Evolutionary conservation across 2,113 vertebrate species (phyloP), one percentile per base, ranked within the genome.

Genomic region (Heterotilapia buettikoferi): DNA sequence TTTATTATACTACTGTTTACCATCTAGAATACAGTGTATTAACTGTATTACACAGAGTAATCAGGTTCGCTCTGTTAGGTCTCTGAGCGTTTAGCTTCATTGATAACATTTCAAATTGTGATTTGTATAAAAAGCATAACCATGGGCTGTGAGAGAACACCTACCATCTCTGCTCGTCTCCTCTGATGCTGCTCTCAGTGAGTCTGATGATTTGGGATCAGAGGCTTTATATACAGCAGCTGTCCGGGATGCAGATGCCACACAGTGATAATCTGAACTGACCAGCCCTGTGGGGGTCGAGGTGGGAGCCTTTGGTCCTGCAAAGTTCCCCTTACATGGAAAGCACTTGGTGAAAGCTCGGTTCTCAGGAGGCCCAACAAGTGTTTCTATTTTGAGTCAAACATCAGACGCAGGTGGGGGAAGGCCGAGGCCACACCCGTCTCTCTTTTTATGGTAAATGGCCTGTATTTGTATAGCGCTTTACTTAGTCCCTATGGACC

Each of bases 211-310:
- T 66, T 38, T 29, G 82, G 33, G 73, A 54, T 68, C 33, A 21
- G 4, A 40, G 63, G 24, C 54, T 91, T 95, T 95, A 94, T 93
- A 92, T 93, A 92, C 59, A 54, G 56, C 95, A 94, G 91, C 92
- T 94, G 91, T 66, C 83, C 10, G 76, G 40, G 80, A 59, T 6
- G n/a, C 79, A 82, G 71, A 73, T 26, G 21, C 38, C 68, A 63
- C 26, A 66, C 78, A 88, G 78, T 81, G 83, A 86, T 31, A 19
- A 83, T 59, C 61, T 82, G 85, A 47, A 68, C 85, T 33, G 50
- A 40, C 18, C 3, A 6, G 56, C 83, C 86, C 33, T 21, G n/a
- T 7, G 4, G 33, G 36, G n/a, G 12, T 40, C 3, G n/a, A 68
- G 36, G 36, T 40, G 63, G n/a, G 36, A 68, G 21, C 89, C 86